Conservation (phyloP, 2,113 vertebrate species). For the Callorhinus ursinus region DNA sequence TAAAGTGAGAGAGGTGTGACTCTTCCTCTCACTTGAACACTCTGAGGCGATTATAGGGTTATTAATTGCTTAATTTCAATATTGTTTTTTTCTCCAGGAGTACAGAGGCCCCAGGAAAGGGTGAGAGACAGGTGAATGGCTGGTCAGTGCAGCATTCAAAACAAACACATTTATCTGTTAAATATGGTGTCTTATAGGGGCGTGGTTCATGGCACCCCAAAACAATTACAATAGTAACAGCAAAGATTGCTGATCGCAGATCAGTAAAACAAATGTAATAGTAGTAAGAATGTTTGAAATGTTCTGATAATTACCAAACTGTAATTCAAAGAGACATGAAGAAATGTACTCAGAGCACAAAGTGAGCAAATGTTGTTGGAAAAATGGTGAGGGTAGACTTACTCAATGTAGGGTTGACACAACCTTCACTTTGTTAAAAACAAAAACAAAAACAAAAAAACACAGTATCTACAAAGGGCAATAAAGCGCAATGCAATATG, state of each 20-base stretch:
- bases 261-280: not conserved
- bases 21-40: not conserved
- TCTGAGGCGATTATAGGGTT: not conserved
- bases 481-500: not conserved
- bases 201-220: not conserved
- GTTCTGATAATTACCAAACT: not conserved
- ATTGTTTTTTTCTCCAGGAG: not conserved
- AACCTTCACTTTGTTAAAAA: not conserved
- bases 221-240: not conserved
- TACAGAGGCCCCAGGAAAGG: not conserved
- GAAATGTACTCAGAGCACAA: not conserved
- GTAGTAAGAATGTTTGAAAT: not conserved
- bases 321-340: not conserved
- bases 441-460: not conserved
- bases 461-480: not conserved
- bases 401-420: not conserved
- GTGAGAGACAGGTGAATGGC: not conserved
- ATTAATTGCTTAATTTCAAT: not conserved
- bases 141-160: not conserved
- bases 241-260: not conserved
- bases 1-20: not conserved
- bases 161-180: not conserved
- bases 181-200: not conserved
- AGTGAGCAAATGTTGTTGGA: not conserved
- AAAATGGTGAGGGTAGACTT: not conserved